Percentiles rank a stretch among this genome's conserved stretches.
These are phyloP conservation scores for Platerodrilus igneus DNA, from an alignment of 2,888 invertebrate genomes.

Conservation along the genomic window DNA sequence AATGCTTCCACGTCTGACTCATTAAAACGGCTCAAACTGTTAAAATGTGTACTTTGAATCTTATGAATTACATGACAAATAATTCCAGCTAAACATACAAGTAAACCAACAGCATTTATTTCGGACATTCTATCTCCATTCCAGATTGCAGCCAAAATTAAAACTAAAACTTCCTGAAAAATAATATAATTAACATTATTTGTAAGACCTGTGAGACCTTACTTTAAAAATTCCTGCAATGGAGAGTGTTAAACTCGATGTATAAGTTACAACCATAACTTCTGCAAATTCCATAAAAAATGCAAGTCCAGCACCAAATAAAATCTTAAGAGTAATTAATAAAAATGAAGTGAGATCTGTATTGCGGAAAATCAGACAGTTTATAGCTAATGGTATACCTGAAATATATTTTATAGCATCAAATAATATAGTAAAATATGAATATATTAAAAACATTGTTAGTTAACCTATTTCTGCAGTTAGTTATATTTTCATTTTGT, in stretches of 20 bases:
- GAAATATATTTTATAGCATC: slow-evolving; percentile 23
- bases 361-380: slow-evolving; percentile 49
- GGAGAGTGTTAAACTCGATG: slow-evolving; percentile 93
- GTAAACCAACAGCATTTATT: slow-evolving; percentile 80
- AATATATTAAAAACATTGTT: too few relatives aligned
- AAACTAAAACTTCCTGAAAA: slow-evolving; percentile 85
- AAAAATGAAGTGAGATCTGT: slow-evolving; percentile 37
- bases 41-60: slow-evolving; percentile 35
- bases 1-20: slow-evolving; percentile 32
- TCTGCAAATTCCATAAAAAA: slow-evolving; percentile 94
- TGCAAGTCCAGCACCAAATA: slow-evolving; percentile 79
- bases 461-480: too few relatives aligned
- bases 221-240: slow-evolving; percentile 97
- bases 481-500: too few relatives aligned
- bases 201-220: slow-evolving; percentile 26
- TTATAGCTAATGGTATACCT: slow-evolving; percentile 50
- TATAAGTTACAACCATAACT: slow-evolving; percentile 86
- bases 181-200: slow-evolving; percentile 18
- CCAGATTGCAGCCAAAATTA: slow-evolving; percentile 80
- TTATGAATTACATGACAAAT: slow-evolving; percentile 77
- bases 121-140: slow-evolving; percentile 80
- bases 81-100: slow-evolving; percentile 86
- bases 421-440: too few relatives aligned
- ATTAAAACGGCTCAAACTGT: slow-evolving; percentile 28
- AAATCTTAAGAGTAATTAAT: slow-evolving; percentile 53